These are phyloP conservation scores for Penelope pileata DNA, from an alignment of 2,113 vertebrate genomes.

Conservation along the genomic window DNA sequence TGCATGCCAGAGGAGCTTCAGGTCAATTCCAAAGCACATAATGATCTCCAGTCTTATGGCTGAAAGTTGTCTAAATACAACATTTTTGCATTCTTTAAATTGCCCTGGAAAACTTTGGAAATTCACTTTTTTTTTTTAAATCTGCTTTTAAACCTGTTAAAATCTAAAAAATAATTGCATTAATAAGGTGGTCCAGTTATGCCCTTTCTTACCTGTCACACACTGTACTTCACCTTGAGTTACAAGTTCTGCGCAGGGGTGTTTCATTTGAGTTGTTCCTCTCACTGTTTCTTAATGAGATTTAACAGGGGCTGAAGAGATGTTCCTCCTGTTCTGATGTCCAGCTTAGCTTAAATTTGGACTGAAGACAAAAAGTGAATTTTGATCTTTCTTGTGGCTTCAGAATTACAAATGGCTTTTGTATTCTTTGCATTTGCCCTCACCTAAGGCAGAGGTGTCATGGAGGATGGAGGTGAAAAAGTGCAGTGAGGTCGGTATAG, in stretches of 20 bases:
- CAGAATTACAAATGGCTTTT: neutral
- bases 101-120: neutral
- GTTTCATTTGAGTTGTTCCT: neutral
- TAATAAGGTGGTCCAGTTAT: neutral
- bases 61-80: neutral
- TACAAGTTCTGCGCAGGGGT: neutral
- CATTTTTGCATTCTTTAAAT: neutral
- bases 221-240: neutral
- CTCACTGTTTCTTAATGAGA: neutral
- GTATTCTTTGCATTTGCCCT: neutral
- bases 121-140: neutral
- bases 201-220: neutral
- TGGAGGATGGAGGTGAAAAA: neutral
- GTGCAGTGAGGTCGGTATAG: neutral
- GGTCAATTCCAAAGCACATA: neutral
- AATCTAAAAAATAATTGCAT: neutral
- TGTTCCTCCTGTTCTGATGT: neutral
- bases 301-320: neutral
- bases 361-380: neutral
- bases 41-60: neutral
- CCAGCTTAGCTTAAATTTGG: neutral
- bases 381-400: neutral
- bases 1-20: neutral
- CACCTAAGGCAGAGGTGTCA: neutral
- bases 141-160: neutral